phyloP scores from a whole-genome alignment of 1,140 invertebrate species.

The Campodea augens region DNA sequence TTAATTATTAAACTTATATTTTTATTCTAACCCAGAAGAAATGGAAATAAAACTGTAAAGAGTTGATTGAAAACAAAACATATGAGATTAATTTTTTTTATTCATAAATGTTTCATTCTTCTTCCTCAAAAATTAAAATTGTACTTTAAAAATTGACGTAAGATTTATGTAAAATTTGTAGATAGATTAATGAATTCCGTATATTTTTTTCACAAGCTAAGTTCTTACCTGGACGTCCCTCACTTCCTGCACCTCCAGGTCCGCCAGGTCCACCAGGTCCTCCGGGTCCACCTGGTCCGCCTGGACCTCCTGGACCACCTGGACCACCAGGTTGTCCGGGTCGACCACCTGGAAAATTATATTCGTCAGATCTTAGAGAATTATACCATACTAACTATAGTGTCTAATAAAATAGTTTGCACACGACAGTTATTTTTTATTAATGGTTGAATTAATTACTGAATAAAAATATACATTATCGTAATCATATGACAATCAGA shows the following conservation, averaged over 20 bases:
- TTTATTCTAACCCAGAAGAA: no score
- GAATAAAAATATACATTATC: not conserved
- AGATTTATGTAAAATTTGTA: no score
- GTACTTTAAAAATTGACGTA: no score
- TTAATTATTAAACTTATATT: no score
- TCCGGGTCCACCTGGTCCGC: constrained; percentile 1
- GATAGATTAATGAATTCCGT: no score
- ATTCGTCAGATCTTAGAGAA: not conserved
- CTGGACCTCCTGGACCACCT: constrained; percentile 7
- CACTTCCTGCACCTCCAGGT: constrained; percentile 2
- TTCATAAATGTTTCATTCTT: no score
- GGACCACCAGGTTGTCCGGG: constrained; percentile 1
- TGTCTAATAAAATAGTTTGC: not conserved
- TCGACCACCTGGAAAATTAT: constrained; percentile 5
- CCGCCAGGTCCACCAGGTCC: constrained; percentile 6
- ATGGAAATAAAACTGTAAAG: no score
- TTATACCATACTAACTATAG: constrained; percentile 2
- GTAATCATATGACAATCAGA: no score
- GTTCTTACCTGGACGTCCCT: constrained; percentile 2
- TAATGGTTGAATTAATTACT: not conserved
- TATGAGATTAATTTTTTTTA: no score
- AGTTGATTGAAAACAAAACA: no score
- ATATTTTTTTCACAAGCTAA: no score
- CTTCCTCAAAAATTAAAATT: no score
- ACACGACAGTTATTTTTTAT: not conserved